Percentiles rank a stretch among this genome's conserved stretches.
Evolutionary conservation across 2,113 vertebrate species (phyloP).

Genomic region (Zosterops hypoxanthus): DNA sequence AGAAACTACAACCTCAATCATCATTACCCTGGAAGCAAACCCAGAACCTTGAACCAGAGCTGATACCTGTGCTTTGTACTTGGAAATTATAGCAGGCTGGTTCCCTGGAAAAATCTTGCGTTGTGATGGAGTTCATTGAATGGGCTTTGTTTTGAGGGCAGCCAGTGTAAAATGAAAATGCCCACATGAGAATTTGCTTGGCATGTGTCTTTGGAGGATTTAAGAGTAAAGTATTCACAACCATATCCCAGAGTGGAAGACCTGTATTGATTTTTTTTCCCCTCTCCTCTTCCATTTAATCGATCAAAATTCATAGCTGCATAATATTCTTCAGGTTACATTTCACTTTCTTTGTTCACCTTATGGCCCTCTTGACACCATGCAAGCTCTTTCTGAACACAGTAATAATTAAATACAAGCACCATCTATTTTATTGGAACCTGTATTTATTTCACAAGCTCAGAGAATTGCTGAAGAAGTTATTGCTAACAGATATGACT

Average conservation of each 20-base stretch:
- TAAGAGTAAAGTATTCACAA: neutral
- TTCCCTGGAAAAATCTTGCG: neutral
- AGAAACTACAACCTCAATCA: neutral
- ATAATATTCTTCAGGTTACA: neutral
- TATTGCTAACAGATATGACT: neutral
- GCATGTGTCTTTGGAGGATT: neutral
- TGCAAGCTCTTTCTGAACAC: neutral
- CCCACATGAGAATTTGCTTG: neutral
- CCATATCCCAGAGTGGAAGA: neutral
- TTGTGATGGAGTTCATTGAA: neutral
- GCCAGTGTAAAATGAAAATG: neutral
- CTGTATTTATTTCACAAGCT: slow-evolving; percentile 35
- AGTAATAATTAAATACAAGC: neutral
- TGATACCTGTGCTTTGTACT: neutral
- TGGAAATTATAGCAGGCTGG: neutral
- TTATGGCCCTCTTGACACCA: neutral
- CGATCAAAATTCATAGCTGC: neutral
- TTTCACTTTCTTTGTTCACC: slow-evolving; percentile 9
- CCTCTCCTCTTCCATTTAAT: neutral
- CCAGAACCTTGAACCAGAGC: neutral
- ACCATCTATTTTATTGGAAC: slow-evolving; percentile 15
- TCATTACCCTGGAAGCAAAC: neutral
- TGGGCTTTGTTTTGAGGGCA: neutral
- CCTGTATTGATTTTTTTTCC: neutral
- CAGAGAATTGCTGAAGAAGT: slow-evolving; percentile 18